Percentiles rank a stretch among this genome's conserved stretches.
phyloP scores from a whole-genome alignment of 2,888 invertebrate species.

The Tetropium fuscum region DNA sequence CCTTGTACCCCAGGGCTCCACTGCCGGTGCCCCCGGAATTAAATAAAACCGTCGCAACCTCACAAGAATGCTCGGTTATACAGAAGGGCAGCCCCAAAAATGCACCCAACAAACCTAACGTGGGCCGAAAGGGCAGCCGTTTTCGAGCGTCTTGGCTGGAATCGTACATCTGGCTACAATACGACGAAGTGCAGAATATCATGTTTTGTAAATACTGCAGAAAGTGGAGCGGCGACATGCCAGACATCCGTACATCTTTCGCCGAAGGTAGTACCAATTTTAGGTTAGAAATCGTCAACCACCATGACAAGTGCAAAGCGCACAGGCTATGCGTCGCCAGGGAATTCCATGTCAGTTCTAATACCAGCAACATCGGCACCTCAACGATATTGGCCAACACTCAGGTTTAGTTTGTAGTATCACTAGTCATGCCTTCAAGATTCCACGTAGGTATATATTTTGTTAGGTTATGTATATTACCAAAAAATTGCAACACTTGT shows the following conservation, averaged over 20 bases:
- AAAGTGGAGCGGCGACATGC: slow-evolving; percentile 78
- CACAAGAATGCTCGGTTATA: slow-evolving; percentile 64
- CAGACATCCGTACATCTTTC: slow-evolving; percentile 81
- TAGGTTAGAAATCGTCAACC: slow-evolving; percentile 81
- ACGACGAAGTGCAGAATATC: slow-evolving; percentile 74
- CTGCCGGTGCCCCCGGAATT: slow-evolving; percentile 54
- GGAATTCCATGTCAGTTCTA: slow-evolving; percentile 61
- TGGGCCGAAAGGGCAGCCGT: slow-evolving; percentile 71
- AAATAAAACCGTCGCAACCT: slow-evolving; percentile 45
- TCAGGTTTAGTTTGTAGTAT: slow-evolving; percentile 11
- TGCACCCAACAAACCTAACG: slow-evolving; percentile 28
- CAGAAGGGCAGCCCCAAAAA: slow-evolving; percentile 34
- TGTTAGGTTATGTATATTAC: not conserved
- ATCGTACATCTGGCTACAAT: slow-evolving; percentile 79
- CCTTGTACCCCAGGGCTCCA: slow-evolving; percentile 44
- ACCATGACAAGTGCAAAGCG: slow-evolving; percentile 83
- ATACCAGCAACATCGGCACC: not conserved
- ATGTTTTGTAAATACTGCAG: slow-evolving; percentile 83
- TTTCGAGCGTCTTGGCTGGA: slow-evolving; percentile 78
- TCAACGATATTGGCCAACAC: slow-evolving; percentile 1
- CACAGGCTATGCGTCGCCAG: slow-evolving; percentile 75
- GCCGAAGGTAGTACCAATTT: slow-evolving; percentile 84
- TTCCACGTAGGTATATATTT: too few relatives aligned
- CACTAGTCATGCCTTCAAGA: slow-evolving; percentile 17
- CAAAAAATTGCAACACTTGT: too few relatives aligned